phyloP scores from a whole-genome alignment of 2,797 vertebrate genomes.

The Lagocephalus sceleratus region DNA sequence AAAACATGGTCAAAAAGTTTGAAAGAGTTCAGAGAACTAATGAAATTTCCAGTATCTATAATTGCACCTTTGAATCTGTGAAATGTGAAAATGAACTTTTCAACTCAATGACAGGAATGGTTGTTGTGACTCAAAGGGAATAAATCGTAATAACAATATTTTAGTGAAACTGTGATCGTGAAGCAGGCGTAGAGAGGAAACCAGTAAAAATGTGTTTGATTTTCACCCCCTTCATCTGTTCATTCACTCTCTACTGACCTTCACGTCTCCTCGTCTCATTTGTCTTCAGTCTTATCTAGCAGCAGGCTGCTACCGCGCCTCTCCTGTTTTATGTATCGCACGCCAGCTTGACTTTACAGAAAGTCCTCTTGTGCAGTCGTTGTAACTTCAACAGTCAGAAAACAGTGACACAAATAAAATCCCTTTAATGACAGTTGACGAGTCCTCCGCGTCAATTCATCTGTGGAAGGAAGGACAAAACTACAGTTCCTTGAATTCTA shows the following conservation, averaged over 20 bases:
- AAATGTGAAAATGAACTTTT: background rate
- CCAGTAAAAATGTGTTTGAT: constrained; percentile 16
- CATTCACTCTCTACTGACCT: constrained; percentile 18
- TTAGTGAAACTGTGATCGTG: too few species aligned
- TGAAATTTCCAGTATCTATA: background rate
- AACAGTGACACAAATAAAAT: constrained; percentile 47
- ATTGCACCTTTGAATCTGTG: too few species aligned
- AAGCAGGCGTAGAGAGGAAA: too few species aligned
- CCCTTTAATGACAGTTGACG: constrained; percentile 40
- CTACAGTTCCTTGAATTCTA: constrained; percentile 12
- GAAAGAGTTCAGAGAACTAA: background rate
- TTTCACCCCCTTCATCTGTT: constrained; percentile 23
- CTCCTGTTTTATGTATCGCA: constrained; percentile 62
- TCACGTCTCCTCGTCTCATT: constrained; percentile 39
- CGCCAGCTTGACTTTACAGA: constrained; percentile 50
- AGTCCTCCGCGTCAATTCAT: constrained; percentile 26
- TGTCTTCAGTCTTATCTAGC: constrained; percentile 61
- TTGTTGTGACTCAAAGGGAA: background rate
- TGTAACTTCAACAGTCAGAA: constrained; percentile 32
- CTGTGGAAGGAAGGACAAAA: constrained; percentile 21
- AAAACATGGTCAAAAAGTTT: background rate
- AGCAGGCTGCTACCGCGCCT: constrained; percentile 49
- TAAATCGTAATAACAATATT: too few species aligned
- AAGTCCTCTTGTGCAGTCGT: constrained; percentile 36
- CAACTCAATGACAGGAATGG: background rate